Evolutionary conservation across 2,113 vertebrate genomes (phyloP).

Genomic region (Corapipo altera): DNA sequence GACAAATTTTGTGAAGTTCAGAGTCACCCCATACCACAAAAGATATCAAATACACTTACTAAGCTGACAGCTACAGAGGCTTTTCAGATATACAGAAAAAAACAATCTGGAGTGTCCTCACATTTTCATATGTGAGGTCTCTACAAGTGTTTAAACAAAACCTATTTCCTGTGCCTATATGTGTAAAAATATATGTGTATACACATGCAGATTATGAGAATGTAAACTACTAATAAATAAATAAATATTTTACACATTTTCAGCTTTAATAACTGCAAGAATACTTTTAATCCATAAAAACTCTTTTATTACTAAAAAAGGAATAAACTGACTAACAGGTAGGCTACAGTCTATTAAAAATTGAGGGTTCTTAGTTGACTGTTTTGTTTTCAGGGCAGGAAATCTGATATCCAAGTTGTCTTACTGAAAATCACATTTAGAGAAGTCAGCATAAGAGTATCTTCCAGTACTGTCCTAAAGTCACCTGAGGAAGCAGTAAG

Average conservation of each 20-base stretch:
- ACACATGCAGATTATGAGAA: not conserved
- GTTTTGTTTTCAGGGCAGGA: not conserved
- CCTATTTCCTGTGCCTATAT: not conserved
- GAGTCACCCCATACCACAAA: not conserved
- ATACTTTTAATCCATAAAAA: not conserved
- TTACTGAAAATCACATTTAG: not conserved
- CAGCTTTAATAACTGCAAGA: not conserved
- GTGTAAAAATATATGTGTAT: not conserved
- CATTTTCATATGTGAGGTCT: not conserved
- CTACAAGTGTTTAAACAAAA: not conserved
- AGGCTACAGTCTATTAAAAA: not conserved
- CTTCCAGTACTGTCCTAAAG: not conserved
- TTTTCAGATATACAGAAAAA: not conserved
- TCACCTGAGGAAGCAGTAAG: not conserved
- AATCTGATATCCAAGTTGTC: not conserved
- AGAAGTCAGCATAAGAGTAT: not conserved
- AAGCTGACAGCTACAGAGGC: not conserved
- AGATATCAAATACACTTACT: not conserved
- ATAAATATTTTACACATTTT: not conserved
- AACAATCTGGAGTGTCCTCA: not conserved
- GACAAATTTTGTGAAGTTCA: not conserved
- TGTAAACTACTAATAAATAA: not conserved
- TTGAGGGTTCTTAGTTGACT: fast-evolving
- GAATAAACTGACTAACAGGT: not conserved
- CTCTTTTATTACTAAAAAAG: fast-evolving